A percentile compares a stretch with the other conserved stretches of the same genome.
These are phyloP conservation scores for Narcine bancroftii DNA, from an alignment of 2,113 vertebrate genomes.

Conservation along the genomic window DNA sequence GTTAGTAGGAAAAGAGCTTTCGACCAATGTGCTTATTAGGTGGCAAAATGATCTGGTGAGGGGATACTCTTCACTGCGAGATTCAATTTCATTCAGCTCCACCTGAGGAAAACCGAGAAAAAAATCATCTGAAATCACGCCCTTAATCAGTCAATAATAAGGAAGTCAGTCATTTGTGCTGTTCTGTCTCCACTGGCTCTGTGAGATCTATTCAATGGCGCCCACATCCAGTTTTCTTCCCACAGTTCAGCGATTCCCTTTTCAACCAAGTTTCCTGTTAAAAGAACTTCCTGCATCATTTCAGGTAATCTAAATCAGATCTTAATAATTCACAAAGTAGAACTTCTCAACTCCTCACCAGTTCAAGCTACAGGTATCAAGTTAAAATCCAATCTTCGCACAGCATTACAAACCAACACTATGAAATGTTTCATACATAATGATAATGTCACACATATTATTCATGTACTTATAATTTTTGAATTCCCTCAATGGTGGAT, in stretches of 20 bases:
- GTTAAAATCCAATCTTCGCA: too few species aligned
- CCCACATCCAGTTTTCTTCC: too few species aligned
- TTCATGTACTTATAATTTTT: too few species aligned
- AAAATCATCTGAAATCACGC: background rate
- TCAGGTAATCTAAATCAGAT: background rate
- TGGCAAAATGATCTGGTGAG: constrained; percentile 84
- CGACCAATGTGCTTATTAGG: constrained; percentile 81
- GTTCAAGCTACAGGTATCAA: too few species aligned
- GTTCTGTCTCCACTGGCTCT: too few species aligned
- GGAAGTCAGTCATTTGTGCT: background rate
- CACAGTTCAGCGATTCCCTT: background rate
- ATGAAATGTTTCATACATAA: too few species aligned
- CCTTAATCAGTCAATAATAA: background rate
- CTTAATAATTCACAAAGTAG: background rate
- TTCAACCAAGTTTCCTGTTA: background rate
- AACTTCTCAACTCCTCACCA: background rate
- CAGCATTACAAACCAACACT: too few species aligned
- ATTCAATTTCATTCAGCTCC: constrained; percentile 95
- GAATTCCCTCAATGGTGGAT: too few species aligned
- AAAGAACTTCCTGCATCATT: background rate
- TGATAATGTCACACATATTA: too few species aligned
- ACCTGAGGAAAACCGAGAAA: constrained; percentile 56
- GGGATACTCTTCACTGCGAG: constrained; percentile 87
- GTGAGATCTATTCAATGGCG: background rate
- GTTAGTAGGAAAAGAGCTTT: constrained; percentile 85